Percentiles rank a stretch among this genome's conserved stretches.
Conservation (phyloP, 2,797 vertebrate genomes). For the Podarcis lilfordi region DNA sequence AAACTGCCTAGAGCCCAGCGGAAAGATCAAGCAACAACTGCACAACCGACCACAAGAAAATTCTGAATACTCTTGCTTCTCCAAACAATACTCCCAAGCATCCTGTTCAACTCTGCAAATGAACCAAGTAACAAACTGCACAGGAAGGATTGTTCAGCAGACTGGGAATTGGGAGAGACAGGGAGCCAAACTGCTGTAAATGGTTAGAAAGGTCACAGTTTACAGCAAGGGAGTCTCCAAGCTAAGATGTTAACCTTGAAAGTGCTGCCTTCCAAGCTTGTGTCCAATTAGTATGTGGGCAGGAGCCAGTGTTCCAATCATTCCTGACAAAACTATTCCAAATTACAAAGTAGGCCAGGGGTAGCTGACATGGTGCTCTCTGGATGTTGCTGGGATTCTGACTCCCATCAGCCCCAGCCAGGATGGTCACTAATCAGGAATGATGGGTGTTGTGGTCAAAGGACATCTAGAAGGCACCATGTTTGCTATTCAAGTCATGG, state of each 20-base stretch:
- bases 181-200: not conserved
- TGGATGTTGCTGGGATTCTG: no score
- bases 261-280: not conserved
- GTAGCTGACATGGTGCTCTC: no score
- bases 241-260: not conserved
- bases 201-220: not conserved
- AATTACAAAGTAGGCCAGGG: no score
- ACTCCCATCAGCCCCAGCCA: no score
- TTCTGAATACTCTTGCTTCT: not conserved
- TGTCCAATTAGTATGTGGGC: no score
- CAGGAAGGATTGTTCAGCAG: not conserved
- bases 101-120: conserved; percentile 17
- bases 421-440: no score
- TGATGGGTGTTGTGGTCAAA: no score
- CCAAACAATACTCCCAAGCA: conserved; percentile 10
- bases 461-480: no score
- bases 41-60: not conserved
- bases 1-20: conserved; percentile 14
- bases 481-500: no score
- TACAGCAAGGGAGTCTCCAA: not conserved
- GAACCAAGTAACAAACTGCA: not conserved
- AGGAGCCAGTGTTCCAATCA: not conserved
- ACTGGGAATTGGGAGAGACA: not conserved
- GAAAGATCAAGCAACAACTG: not conserved
- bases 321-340: not conserved